Evolutionary conservation across 2,888 invertebrate species (phyloP).

Genomic region (Cantharis nigra): DNA sequence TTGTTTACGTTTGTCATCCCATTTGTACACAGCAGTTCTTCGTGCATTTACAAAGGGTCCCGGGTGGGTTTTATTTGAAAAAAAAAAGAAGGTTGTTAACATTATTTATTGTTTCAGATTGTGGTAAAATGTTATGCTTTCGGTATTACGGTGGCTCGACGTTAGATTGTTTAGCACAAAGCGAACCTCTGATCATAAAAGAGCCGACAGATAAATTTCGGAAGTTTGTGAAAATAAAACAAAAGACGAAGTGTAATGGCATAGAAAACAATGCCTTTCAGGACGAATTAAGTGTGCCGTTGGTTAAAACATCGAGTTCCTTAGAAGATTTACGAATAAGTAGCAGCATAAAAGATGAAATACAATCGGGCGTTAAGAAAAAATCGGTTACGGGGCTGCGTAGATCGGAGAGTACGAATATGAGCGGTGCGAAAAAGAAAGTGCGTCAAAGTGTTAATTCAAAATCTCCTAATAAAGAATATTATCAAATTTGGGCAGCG

Average conservation of each 20-base stretch:
- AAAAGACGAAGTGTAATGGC: slow-evolving; percentile 50
- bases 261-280: slow-evolving; percentile 54
- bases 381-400: slow-evolving; percentile 50
- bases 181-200: slow-evolving; percentile 66
- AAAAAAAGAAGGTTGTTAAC: background rate
- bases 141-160: slow-evolving; percentile 71
- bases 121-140: slow-evolving; percentile 70
- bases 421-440: slow-evolving; percentile 69
- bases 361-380: slow-evolving; percentile 49
- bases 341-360: slow-evolving; percentile 39
- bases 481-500: slow-evolving; percentile 72
- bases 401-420: slow-evolving; percentile 58
- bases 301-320: slow-evolving; percentile 46
- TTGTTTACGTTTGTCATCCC: background rate
- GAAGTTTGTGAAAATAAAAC: slow-evolving; percentile 57
- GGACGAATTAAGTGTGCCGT: slow-evolving; percentile 45
- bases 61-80: background rate
- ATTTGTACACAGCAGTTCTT: background rate
- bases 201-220: slow-evolving; percentile 62
- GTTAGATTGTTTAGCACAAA: slow-evolving; percentile 68
- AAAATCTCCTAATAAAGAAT: slow-evolving; percentile 65
- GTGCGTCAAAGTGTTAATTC: slow-evolving; percentile 58
- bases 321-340: slow-evolving; percentile 47
- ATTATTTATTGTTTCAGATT: slow-evolving; percentile 60
- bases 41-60: background rate